Evolutionary conservation across 30 jellyfish, hydroid and myxozoan genomes (phyloP), one percentile per base, ranked within the genome.

Genomic region (Turritopsis rubra): DNA sequence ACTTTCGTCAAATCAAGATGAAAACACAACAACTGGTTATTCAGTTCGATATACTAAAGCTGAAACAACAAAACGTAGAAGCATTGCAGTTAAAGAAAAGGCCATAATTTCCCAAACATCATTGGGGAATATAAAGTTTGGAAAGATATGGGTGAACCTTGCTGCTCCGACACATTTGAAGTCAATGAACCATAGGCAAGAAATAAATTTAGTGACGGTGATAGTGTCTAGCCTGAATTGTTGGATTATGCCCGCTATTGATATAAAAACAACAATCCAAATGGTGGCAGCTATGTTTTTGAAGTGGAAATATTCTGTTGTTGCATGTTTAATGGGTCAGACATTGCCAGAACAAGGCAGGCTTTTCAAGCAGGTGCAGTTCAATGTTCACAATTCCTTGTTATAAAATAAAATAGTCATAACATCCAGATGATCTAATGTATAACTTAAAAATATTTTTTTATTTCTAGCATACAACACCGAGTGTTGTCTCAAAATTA

Each of bases 281-380:
- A n/a, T 70, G 26, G 78, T 79, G 26, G 30, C 23, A 17, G 53
- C 52, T 30, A 54, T 66, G 20, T 81, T 68, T 30, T 68, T 28
- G 26, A 71, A 53, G 28, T 87, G 85, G 65, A 87, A 95, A 27
- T 92, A 71, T 82, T 31, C 96, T 54, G 66, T 88, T 21, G 31
- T 88, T 75, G 96, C 98, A 17, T 88, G 89, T 73, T 75, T 75
- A 5, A 84, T 92, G 95, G 90, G 96, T 23, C 98, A 92, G 72
- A 89, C 96, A 16, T 81, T 92, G 72, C 98, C 98, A 16, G 98
- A 92, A 28, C 85, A 84, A 77, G 98, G 98, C 25, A 85, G 91
- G 66, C 90, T 92, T 13, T 85, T 83, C 18, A 83, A 88, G 75
- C 88, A 92, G 98, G 98, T 92, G 74, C 80, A 28, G 4, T 27